phyloP scores from a whole-genome alignment of 2,113 vertebrate species.

The Cairina moschata region DNA sequence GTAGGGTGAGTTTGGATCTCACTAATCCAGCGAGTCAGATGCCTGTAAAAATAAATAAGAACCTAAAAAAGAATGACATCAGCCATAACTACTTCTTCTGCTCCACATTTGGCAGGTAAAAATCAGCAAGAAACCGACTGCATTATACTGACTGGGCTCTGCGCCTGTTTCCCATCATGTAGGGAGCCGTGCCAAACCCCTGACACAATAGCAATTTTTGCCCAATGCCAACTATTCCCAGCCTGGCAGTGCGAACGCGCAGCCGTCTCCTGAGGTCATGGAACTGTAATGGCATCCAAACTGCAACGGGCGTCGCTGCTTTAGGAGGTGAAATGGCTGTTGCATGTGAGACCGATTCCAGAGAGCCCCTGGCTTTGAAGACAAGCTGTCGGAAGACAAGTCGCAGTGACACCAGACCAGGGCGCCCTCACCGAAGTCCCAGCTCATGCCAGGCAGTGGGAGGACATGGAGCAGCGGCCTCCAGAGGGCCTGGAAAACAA shows the following conservation, averaged over 20 bases:
- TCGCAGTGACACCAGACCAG: not conserved
- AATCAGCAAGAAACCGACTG: conserved; percentile 51
- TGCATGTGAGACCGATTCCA: not conserved
- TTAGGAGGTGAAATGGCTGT: conserved; percentile 15
- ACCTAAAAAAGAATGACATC: conserved; percentile 52
- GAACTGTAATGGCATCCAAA: conserved; percentile 44
- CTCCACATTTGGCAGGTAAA: conserved; percentile 67
- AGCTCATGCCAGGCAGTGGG: not conserved
- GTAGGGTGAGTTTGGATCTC: conserved; percentile 22
- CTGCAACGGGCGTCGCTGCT: not conserved
- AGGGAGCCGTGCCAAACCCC: conserved; percentile 59
- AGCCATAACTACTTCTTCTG: conserved; percentile 42
- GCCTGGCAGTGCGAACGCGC: not conserved
- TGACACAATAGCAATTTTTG: conserved; percentile 69
- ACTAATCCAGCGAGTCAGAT: not conserved
- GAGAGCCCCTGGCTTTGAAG: not conserved
- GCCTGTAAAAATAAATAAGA: conserved; percentile 47
- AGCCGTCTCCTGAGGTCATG: conserved; percentile 44
- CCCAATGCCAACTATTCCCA: conserved; percentile 64
- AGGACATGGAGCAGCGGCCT: not conserved
- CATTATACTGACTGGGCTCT: conserved; percentile 56
- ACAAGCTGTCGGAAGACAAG: not conserved
- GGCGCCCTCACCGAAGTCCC: not conserved
- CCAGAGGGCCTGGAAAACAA: not conserved
- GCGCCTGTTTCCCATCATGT: conserved; percentile 56